Evolutionary conservation across 2,113 vertebrate genomes (phyloP), one percentile per base, ranked within the genome.

Genomic region (Hypocryptadius cinnamomeus): DNA sequence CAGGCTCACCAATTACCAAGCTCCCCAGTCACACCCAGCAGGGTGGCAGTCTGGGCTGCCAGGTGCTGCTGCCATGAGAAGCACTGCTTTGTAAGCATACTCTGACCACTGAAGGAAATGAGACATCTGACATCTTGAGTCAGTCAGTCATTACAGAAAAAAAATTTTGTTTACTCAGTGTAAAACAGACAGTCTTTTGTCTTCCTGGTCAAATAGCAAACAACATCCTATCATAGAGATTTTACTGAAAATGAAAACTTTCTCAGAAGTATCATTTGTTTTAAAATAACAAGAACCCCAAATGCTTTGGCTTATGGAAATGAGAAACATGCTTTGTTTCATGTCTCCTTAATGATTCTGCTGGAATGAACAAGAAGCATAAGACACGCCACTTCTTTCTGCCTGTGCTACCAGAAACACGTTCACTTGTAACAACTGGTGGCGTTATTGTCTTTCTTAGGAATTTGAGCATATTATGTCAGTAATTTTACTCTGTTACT

Each of bases 11-110:
- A 18, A 30, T 65, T 5, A 37, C 61, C 23, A 30, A 21, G 16
- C 31, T 68, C 54, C 48, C 42, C 54, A 33, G 44, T 31, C 5
- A 37, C 2, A 1, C 33, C 27, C 7, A 13, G 7, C 2, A 3
- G 2, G 28, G 48, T 0, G 0, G 30, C 40, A 42, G 37, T 5
- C 57, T 23, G 47, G 44, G 42, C 65, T 40, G 10, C 3, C 0
- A 0, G 47, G 28, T 37, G 30, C 40, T 16, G 39, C 65, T 37
- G 10, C 66, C 19, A 18, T 1, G 15, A 56, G 18, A n/a, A 84
- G 15, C 10, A 7, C 5, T 13, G 44, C 64, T 65, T 39, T 33
- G 6, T 45, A 18, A 66, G 57, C n/a, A 13, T 10, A 15, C 28
- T 42, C 28, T 27, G 9, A 37, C 7, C 23, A 5, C 42, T 27